Base-by-base conservation (phyloP, 2,888 invertebrate species). In the Pilophorus perplexus region DNA sequence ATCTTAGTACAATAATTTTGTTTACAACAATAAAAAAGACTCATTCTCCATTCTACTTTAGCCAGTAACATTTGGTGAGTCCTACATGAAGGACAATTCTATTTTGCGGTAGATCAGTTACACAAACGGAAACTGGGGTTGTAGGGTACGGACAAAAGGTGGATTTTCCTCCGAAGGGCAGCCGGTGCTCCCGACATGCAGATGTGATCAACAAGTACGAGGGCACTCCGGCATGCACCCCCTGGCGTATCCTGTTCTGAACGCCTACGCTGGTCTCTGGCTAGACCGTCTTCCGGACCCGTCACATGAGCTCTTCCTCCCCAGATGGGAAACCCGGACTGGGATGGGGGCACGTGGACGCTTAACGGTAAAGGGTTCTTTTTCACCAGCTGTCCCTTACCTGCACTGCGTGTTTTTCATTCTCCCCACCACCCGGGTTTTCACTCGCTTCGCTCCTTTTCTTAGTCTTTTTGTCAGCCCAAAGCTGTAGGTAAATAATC, bases 221-320 rank as follows among this genome's bases (percentile, higher is more conserved):
- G 23, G 50, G 14, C 12, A 25, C n/a, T n/a, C n/a, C n/a, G n/a
- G n/a, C n/a, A n/a, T n/a, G n/a, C n/a, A n/a, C n/a, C n/a, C n/a
- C n/a, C n/a, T n/a, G n/a, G n/a, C n/a, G n/a, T 18, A 8, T 18
- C 44, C 18, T 18, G n/a, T 44, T 10, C 12, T 42, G 22, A 23
- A 10, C n/a, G 22, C 3, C 2, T 3, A 3, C 4, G 3, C 2
- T n/a, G 48, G n/a, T 25, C 48, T n/a, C 23, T n/a, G 27, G 25
- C 50, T 50, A 27, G 27, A 4, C 16, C 12, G 28, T 14, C 52
- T 52, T 52, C 52, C 52, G 12, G 44, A 8, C 50, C 50, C 52
- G 52, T 52, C 52, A 52, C 52, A 25, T 52, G 52, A 52, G 52
- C 52, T 14, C 52, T 52, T 52, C 52, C 52, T 52, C 52, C 52